phyloP scores from a whole-genome alignment of 2,113 vertebrate genomes.

The Leptobrachium ailaonicum region DNA sequence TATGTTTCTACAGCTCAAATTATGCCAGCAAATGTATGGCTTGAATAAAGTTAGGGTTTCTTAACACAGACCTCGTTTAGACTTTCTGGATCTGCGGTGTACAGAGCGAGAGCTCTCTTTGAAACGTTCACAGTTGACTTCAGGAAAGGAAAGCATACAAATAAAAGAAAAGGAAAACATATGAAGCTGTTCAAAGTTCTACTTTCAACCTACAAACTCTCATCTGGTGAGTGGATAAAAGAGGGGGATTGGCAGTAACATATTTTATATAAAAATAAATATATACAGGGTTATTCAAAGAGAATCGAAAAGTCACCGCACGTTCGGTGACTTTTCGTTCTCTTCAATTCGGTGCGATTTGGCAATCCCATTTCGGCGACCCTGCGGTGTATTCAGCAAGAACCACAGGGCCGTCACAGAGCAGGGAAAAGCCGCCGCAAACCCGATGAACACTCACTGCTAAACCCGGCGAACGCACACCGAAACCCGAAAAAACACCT shows the following conservation, averaged over 20 bases:
- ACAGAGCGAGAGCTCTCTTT: slow-evolving; percentile 76
- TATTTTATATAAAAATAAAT: not conserved
- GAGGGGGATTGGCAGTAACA: not conserved
- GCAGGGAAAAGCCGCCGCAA: no score
- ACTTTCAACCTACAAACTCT: slow-evolving; percentile 23
- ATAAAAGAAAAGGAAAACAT: slow-evolving; percentile 60
- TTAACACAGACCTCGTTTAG: slow-evolving; percentile 81
- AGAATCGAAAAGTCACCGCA: no score
- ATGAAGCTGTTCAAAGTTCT: slow-evolving; percentile 53
- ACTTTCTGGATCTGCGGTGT: slow-evolving; percentile 84
- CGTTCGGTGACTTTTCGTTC: no score
- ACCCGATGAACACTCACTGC: no score
- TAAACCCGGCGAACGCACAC: no score
- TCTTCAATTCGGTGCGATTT: no score
- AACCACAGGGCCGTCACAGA: no score
- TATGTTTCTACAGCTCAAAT: slow-evolving; percentile 52
- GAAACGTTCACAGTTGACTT: slow-evolving; percentile 80
- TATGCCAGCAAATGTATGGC: slow-evolving; percentile 50
- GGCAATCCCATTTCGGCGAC: no score
- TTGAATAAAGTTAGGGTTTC: slow-evolving; percentile 54
- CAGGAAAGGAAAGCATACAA: slow-evolving; percentile 69
- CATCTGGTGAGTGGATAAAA: slow-evolving; percentile 5
- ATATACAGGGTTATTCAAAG: no score
- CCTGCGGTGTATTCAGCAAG: no score
- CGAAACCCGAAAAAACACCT: no score